phyloP scores from a whole-genome alignment of 2,797 vertebrate genomes.

The Orientallactaga sibirica region DNA sequence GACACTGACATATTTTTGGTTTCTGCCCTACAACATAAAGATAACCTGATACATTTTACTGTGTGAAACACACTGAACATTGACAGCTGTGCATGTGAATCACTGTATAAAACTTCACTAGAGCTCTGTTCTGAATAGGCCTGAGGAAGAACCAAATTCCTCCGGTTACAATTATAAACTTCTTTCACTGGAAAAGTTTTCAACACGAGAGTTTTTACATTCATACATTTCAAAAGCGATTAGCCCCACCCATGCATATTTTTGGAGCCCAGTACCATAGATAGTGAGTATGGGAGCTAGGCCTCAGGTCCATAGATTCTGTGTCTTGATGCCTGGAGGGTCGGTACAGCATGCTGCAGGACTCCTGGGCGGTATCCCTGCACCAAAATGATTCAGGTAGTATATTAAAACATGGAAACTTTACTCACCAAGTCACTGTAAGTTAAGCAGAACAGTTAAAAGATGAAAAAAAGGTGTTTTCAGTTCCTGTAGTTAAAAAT shows the following conservation, averaged over 20 bases:
- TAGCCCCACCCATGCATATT: background rate
- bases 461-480: background rate
- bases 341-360: background rate
- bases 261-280: background rate
- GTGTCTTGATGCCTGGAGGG: background rate
- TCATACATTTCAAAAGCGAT: background rate
- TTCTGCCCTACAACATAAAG: background rate
- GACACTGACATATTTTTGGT: background rate
- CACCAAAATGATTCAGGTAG: constrained; percentile 8
- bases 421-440: background rate
- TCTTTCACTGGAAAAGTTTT: constrained; percentile 4
- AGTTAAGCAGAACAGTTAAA: constrained; percentile 2
- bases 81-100: background rate
- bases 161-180: background rate
- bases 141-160: background rate
- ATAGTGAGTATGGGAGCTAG: background rate
- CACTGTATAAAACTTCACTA: background rate
- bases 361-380: constrained; percentile 31
- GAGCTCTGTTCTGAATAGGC: background rate
- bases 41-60: background rate
- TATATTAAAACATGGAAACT: background rate
- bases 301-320: constrained; percentile 3
- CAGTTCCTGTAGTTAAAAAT: background rate
- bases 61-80: background rate
- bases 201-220: background rate